Evolutionary conservation across 2,888 invertebrate species (phyloP), one percentile per base, ranked within the genome.

Genomic region (Atrina japonica): DNA sequence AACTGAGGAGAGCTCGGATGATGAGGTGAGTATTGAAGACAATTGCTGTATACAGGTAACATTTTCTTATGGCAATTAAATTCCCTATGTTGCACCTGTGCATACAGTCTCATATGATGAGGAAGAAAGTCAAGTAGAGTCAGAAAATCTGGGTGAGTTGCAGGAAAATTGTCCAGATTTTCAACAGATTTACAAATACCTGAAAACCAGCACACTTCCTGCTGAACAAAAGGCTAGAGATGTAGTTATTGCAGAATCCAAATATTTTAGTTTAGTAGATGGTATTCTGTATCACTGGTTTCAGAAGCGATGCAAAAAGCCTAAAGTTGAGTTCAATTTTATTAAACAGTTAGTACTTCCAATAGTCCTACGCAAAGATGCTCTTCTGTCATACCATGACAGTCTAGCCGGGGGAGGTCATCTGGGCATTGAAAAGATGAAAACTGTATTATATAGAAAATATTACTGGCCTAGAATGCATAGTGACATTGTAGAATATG

Each of bases 381-480:
- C 47, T 52, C 21, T 66, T 3, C 29, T 21, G 23, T 30, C 66
- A 5, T 65, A 66, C 35, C 56, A 71, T 60, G 66, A 71, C 18
- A 27, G 29, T 7, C n/a, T 58, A 35, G 55, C 25, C 18, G 60
- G 59, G 40, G 55, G 66, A 45, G 53, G 45, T n/a, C 66, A 71
- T 67, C n/a, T 47, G 9, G 60, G 61, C 16, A 16, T 68, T 1
- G 49, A 64, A 27, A 53, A 58, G 14, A 70, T 68, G 6, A 66
- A 50, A 50, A 43, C 41, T 16, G 35, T 68, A 35, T 18, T 77
- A 3, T 27, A 56, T 9, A 45, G 58, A 27, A 75, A 73, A 30
- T 70, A 77, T 41, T 75, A 60, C 21, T 80, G 79, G 79, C 74
- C 70, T 16, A 50, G 41, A n/a, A 73, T 77, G 73, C 61, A 56